Evolutionary conservation across 1,140 invertebrate genomes (phyloP), one percentile per base, ranked within the genome.

Genomic region (Pseudoatta argentina): DNA sequence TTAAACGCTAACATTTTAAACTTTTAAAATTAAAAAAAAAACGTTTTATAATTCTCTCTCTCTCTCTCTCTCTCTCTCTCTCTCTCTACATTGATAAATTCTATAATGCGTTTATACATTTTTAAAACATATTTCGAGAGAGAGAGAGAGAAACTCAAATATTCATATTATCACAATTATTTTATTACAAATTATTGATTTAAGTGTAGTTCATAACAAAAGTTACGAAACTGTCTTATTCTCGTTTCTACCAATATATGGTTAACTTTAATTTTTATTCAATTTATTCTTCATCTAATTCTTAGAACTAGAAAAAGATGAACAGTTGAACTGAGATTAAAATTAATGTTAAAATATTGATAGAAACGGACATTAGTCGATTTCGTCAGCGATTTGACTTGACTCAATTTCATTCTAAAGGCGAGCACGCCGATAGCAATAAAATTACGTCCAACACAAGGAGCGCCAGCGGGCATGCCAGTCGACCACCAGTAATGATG

Each of bases 381-480:
- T 85, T 86, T 88, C 87, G 59, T 55, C 59, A 16, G 18, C 16
- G 82, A 85, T 73, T 89, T 57, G 59, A 72, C 69, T 73, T 51
- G 51, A 64, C 59, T 63, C 34, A 30, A 30, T 30, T 30, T 30
- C 24, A 59, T 57, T 89, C 57, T 44, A 72, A 48, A 53, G 59
- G 81, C 77, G 61, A 85, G 44, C 66, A 86, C 83, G 83, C 86
- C 89, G 89, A 91, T 92, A 91, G 89, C 88, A 91, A 92, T 91
- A 89, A 91, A 92, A 91, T 91, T 92, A 91, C 86, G 81, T 88
- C 39, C 76, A 85, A 79, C 76, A 92, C 91, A 92, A 92, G 91
- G 89, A 92, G 72, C 86, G 91, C 92, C 91, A 57, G 91, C 88
- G 69, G 87, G 90, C 81, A 73, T 67, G 79, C 81, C 87, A 81